Base-by-base conservation (phyloP, 2,113 vertebrate species). In the Megaceryle torquata region DNA sequence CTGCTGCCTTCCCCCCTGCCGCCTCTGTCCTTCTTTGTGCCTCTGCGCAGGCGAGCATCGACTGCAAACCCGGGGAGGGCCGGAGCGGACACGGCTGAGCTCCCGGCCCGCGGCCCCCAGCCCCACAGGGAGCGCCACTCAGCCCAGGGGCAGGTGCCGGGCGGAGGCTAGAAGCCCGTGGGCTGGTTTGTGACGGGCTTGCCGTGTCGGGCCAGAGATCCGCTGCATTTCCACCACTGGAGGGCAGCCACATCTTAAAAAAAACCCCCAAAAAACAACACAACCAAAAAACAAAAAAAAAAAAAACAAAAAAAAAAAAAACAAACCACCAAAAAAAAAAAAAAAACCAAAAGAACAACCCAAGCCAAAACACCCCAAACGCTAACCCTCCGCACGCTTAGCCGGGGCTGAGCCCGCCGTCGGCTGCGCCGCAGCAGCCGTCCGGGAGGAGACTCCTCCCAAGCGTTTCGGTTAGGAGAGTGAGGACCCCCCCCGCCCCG, bases 241-340 rank as follows among this genome's bases (percentile, higher is more conserved):
- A 97, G 98, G 98, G 98, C 98, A 97, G 97, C 96, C 98, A 97
- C 96, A 97, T 97, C 98, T 96, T 96, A 96, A 96, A 88, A 91
- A 61, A n/a, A 50, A 60, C 12, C 11, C 11, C 43, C 43, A 26
- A 44, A 60, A 26, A 24, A 14, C 51, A 26, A 50, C 44, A 17
- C 44, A 37, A 31, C 11, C 14, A 59, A 28, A 15, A 50, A 54
- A 37, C 37, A 53, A 35, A 4, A 26, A 44, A 60, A 26, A 24
- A 14, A 39, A 25, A 48, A 37, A 29, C 10, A 19, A 59, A 28
- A 15, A 50, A 54, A 37, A 7, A 37, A 37, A 37, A 37, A 37
- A 37, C 37, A 37, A 37, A 37, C 37, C n/a, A n/a, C n/a, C n/a
- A n/a, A n/a, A n/a, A n/a, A n/a, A 37, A 37, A 37, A 7, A 37